Base-by-base conservation (phyloP, 2,888 invertebrate species). In the Luperina testacea region DNA sequence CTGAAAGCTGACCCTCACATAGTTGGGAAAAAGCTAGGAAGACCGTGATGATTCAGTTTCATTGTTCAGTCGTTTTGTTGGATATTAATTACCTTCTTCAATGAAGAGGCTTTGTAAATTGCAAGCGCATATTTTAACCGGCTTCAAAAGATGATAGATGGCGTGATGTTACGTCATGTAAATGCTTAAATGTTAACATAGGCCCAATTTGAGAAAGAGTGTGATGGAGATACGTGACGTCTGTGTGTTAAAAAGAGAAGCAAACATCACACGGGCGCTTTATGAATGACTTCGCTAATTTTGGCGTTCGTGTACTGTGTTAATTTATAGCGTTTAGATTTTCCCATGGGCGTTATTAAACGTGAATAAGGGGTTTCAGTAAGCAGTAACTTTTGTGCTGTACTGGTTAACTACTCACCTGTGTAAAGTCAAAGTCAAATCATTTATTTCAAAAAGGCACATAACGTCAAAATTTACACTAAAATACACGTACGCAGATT, bases 251-350 rank as follows among this genome's bases (percentile, higher is more conserved):
- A n/a, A 85, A 70, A 72, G 38, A 6, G 65, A 67, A 24, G 57
- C 20, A 80, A 65, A 53, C 2, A 65, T 61, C 17, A 59, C 32
- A 17, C 15, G 63, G 15, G 32, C 24, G 17, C 15, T 57, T 70
- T 79, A 59, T 84, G 65, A 81, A 81, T 81, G 67, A 85, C 27
- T 27, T 24, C 1, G 73, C 82, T 27, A 48, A 85, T 32, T 61
- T 71, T 11, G 11, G 24, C 42, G 64, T 71, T 59, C 51, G 27
- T 64, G 20, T 71, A 20, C 61, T 80, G 38, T 65, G 72, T 72
- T 71, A 65, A 85, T 70, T 84, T 70, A 72, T 9, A 64, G 45
- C 72, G 53, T 15, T 72, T 53, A 72, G 13, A 67, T 85, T 38
- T 72, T 53, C 74, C 5, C 38, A n/a, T 38, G 53, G 48, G 85